A percentile compares a stretch with the other conserved stretches of the same genome.
Evolutionary conservation across 2,888 invertebrate species (phyloP).

Genomic region (Apodemia hepburni): DNA sequence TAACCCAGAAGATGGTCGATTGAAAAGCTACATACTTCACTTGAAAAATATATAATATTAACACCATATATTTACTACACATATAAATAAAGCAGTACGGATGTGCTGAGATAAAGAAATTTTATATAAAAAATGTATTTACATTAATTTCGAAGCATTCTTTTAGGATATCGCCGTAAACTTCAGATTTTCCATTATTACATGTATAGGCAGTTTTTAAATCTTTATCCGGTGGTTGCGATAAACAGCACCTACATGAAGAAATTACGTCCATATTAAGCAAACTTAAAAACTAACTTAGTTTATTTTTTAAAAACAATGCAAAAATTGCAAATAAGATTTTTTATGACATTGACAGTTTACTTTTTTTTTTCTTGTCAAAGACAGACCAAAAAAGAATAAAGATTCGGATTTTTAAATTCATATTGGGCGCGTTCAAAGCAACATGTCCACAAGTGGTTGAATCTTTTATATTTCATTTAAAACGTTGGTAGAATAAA

Average conservation of each 20-base stretch:
- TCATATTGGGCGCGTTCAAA: too few relatives aligned
- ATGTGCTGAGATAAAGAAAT: background rate
- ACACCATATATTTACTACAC: background rate
- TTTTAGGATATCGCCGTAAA: constrained; percentile 62
- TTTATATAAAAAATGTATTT: constrained; percentile 30
- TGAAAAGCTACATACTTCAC: background rate
- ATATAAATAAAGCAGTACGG: background rate
- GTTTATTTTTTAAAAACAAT: background rate
- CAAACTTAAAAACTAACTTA: background rate
- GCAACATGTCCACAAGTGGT: too few relatives aligned
- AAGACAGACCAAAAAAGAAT: too few relatives aligned
- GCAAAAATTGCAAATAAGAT: background rate
- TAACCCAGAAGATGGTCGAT: background rate
- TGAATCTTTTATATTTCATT: too few relatives aligned
- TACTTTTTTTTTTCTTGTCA: too few relatives aligned
- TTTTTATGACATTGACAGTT: background rate
- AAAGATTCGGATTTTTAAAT: too few relatives aligned
- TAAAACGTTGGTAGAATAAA: too few relatives aligned
- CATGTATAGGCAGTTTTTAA: constrained; percentile 48
- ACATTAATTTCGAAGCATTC: constrained; percentile 70
- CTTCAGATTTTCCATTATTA: constrained; percentile 48
- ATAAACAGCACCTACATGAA: constrained; percentile 56
- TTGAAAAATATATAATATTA: background rate
- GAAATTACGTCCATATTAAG: constrained; percentile 41
- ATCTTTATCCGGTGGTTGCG: constrained; percentile 58